Conservation (phyloP, 1,140 invertebrate genomes). For the Caerostris darwini region DNA sequence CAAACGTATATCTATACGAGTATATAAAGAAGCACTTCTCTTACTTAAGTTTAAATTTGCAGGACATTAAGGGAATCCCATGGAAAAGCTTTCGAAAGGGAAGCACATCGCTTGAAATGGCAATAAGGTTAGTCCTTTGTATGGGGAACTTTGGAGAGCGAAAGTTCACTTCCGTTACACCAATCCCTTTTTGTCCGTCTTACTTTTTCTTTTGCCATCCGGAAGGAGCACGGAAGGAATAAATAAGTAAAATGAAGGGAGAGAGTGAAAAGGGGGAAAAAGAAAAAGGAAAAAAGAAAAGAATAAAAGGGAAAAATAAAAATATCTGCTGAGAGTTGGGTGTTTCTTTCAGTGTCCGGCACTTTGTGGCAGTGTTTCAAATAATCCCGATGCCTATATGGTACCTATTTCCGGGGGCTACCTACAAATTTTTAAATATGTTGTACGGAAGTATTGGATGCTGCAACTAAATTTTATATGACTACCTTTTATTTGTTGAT, state of each 20-base stretch:
- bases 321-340: constrained; percentile 26
- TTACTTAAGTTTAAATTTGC: constrained; percentile 34
- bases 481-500: too few species aligned
- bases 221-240: constrained; percentile 55
- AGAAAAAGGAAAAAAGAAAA: not conserved
- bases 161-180: constrained; percentile 64
- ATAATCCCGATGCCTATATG: constrained; percentile 61
- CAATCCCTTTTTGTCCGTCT: constrained; percentile 45
- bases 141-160: constrained; percentile 28
- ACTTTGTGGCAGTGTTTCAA: constrained; percentile 74
- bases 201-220: constrained; percentile 41
- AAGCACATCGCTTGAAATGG: not conserved
- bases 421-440: not conserved
- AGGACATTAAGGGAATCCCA: not conserved
- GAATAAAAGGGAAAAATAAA: constrained; percentile 11
- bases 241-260: constrained; percentile 73
- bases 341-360: constrained; percentile 63
- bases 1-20: too few species aligned
- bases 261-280: not conserved
- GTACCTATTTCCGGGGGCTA: not conserved
- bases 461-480: too few species aligned
- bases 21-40: too few species aligned
- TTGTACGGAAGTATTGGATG: too few species aligned
- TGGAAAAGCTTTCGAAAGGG: not conserved
- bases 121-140: constrained; percentile 20